phyloP scores from a whole-genome alignment of 2,888 invertebrate genomes.

The Ptilodon capucinus region DNA sequence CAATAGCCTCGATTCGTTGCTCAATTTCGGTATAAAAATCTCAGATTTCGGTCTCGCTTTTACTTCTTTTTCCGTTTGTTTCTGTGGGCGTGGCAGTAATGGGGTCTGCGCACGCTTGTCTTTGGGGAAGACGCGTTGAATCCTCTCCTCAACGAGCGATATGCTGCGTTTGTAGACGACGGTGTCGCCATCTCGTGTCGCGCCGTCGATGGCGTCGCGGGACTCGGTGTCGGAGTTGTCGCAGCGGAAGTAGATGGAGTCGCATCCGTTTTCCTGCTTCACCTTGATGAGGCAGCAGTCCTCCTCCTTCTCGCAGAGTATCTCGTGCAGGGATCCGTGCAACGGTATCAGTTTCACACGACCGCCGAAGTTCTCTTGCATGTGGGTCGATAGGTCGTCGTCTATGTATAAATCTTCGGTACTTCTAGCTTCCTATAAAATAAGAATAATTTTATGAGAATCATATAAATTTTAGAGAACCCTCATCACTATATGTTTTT shows the following conservation, averaged over 20 bases:
- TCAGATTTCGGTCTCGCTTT: conserved; percentile 53
- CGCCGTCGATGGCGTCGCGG: conserved; percentile 62
- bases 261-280: conserved; percentile 73
- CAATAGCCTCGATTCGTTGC: conserved; percentile 46
- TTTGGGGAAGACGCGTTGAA: conserved; percentile 63
- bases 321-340: conserved; percentile 74
- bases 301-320: conserved; percentile 71
- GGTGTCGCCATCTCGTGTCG: conserved; percentile 47
- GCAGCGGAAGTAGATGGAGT: conserved; percentile 69
- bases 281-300: conserved; percentile 77
- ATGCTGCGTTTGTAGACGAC: conserved; percentile 73
- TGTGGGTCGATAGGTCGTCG: conserved; percentile 75
- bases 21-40: conserved; percentile 43
- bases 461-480: no score
- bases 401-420: conserved; percentile 82
- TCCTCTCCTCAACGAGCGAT: conserved; percentile 67
- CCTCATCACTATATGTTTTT: no score
- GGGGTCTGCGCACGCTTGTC: conserved; percentile 48
- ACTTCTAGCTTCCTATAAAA: conserved; percentile 73
- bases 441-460: not conserved
- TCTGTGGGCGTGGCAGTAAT: conserved; percentile 18
- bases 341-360: conserved; percentile 68
- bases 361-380: conserved; percentile 75
- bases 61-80: not conserved
- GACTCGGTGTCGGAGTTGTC: conserved; percentile 70